Percentiles rank a stretch among this genome's conserved stretches.
Conservation (phyloP, 2,888 invertebrate genomes). For the Dryobotodes eremita region DNA sequence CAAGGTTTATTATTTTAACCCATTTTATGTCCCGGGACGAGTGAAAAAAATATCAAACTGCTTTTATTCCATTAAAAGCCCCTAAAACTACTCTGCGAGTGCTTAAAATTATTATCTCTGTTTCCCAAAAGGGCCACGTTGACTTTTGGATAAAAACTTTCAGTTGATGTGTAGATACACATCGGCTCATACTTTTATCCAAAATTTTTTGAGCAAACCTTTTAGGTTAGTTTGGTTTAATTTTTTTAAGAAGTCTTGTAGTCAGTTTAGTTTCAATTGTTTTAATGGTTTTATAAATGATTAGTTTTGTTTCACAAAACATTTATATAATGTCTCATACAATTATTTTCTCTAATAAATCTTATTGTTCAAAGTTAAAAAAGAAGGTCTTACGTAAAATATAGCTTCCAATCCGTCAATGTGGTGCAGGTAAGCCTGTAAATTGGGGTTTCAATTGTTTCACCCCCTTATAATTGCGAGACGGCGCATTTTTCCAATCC, state of each 20-base stretch:
- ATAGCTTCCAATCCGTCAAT: conserved; percentile 33
- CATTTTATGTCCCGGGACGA: conserved; percentile 24
- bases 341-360: background rate
- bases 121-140: conserved; percentile 53
- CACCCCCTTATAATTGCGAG: conserved; percentile 65
- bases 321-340: background rate
- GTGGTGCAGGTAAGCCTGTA: conserved; percentile 56
- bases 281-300: background rate
- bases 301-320: background rate
- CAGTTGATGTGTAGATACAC: background rate
- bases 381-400: conserved; percentile 15
- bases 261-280: background rate
- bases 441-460: conserved; percentile 70
- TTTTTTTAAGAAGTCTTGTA: background rate
- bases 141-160: conserved; percentile 36
- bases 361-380: background rate
- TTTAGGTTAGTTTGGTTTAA: background rate
- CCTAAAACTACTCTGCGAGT: conserved; percentile 63
- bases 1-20: conserved; percentile 54
- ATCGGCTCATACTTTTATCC: too few species aligned
- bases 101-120: conserved; percentile 59
- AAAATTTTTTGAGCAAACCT: background rate
- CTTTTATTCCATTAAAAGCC: conserved; percentile 65
- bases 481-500: conserved; percentile 56
- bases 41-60: conserved; percentile 46